Evolutionary conservation across 2,113 vertebrate genomes (phyloP).

Genomic region (Psilopogon haemacephalus): DNA sequence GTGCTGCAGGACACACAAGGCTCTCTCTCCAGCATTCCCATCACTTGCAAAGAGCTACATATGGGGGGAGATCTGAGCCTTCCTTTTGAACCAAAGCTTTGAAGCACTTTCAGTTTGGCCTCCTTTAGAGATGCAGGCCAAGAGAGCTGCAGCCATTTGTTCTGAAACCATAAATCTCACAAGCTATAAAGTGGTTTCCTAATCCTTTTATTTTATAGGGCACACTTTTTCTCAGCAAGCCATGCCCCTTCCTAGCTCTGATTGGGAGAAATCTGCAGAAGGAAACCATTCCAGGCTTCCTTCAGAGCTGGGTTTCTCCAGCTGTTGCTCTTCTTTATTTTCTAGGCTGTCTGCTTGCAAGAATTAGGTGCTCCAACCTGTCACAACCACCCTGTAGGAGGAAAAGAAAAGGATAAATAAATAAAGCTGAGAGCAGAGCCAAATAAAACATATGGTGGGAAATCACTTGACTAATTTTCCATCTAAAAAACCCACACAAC

Average conservation of each 20-base stretch:
- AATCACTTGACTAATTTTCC: neutral
- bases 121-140: neutral
- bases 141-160: neutral
- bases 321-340: neutral
- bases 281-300: neutral
- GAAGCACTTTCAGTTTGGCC: neutral
- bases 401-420: neutral
- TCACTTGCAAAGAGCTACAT: neutral
- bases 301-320: neutral
- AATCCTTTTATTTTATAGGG: conserved; percentile 24
- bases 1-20: neutral
- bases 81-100: neutral
- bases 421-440: neutral
- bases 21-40: neutral
- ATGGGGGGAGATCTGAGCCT: neutral
- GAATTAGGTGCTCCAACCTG: neutral
- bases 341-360: neutral
- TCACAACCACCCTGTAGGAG: neutral
- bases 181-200: neutral
- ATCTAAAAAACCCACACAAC: neutral
- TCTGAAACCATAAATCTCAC: conserved; percentile 2
- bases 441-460: neutral
- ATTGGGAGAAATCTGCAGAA: neutral
- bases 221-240: neutral
- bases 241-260: neutral